Evolutionary conservation across 1,140 invertebrate genomes (phyloP).

Genomic region (Drosophila nigrodunni): DNA sequence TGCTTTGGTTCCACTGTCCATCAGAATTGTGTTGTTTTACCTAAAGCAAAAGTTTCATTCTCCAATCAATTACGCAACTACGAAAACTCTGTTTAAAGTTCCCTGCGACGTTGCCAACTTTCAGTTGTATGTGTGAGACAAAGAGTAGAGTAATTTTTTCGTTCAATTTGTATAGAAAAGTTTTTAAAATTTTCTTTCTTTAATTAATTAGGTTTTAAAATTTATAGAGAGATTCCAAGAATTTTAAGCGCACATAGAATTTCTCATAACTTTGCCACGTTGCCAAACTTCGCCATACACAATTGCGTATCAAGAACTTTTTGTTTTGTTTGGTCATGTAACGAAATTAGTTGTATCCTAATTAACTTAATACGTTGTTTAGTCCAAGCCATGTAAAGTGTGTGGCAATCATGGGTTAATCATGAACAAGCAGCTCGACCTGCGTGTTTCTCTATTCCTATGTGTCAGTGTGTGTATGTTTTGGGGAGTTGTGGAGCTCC

Average conservation of each 20-base stretch:
- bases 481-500: conserved; percentile 19
- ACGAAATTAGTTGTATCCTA: conserved; percentile 55
- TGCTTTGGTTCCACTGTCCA: not conserved
- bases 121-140: not conserved
- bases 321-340: conserved; percentile 32
- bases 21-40: not conserved
- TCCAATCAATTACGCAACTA: not conserved
- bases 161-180: not conserved
- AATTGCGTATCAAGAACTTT: conserved; percentile 32
- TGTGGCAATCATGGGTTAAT: conserved; percentile 29
- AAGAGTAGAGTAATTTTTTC: not conserved
- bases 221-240: not conserved
- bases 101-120: conserved; percentile 15
- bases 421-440: conserved; percentile 9
- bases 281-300: not conserved
- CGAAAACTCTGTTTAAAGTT: not conserved
- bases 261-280: conserved; percentile 7
- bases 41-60: conserved; percentile 19
- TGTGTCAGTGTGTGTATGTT: not conserved
- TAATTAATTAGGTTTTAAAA: conserved; percentile 8
- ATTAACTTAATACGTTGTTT: conserved; percentile 68
- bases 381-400: conserved; percentile 24
- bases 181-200: not conserved
- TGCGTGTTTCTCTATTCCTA: not conserved
- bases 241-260: not conserved